Conservation (phyloP, 2,797 vertebrate species). For the Avahi laniger region DNA sequence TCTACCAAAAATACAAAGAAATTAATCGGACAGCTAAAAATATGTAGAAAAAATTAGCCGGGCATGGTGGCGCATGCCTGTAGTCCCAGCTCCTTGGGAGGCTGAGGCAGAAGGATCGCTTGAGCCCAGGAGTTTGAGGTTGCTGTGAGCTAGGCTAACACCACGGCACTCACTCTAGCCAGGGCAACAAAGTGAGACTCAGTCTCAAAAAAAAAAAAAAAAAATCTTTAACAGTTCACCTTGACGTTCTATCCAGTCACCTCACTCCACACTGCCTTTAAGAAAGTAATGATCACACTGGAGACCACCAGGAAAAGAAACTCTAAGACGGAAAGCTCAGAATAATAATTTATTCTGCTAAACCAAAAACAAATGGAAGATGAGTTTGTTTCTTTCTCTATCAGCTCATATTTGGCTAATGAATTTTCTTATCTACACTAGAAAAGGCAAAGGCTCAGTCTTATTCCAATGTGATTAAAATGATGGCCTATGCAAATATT, state of each 20-base stretch:
- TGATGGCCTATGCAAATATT: background rate
- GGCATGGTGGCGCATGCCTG: no score
- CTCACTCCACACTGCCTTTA: background rate
- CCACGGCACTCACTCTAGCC: no score
- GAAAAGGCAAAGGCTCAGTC: background rate
- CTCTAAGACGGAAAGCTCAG: background rate
- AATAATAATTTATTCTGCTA: background rate
- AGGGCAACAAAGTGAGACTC: no score
- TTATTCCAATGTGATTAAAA: background rate
- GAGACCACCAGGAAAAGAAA: background rate
- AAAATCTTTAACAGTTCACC: background rate
- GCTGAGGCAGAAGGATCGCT: no score
- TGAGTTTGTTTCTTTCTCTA: background rate
- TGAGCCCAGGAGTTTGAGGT: no score
- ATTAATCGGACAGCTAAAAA: no score
- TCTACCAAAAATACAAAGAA: no score
- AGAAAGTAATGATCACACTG: background rate
- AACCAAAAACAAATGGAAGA: background rate
- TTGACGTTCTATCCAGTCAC: background rate
- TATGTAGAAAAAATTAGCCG: no score
- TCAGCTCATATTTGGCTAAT: background rate
- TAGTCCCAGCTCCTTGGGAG: no score
- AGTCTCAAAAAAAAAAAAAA: no score
- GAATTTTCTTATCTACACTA: background rate
- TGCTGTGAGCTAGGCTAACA: no score